Evolutionary conservation across 2,888 invertebrate genomes (phyloP).

Genomic region (Ochropleura plecta): DNA sequence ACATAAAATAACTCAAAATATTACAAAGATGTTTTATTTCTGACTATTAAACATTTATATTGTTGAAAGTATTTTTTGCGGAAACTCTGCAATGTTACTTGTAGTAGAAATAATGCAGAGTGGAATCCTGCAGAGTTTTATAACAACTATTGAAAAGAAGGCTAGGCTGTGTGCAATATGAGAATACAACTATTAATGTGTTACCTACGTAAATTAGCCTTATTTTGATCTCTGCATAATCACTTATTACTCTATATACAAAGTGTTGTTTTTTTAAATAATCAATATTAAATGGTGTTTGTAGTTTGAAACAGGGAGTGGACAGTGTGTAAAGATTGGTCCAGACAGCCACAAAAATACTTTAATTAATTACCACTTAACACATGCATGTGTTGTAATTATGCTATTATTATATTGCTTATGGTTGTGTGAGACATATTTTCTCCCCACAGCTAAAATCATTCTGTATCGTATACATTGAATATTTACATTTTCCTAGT

Average conservation of each 20-base stretch:
- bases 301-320: too few species aligned
- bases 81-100: constrained; percentile 12
- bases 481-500: constrained; percentile 54
- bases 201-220: constrained; percentile 44
- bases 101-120: not conserved
- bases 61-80: constrained; percentile 1
- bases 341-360: not conserved
- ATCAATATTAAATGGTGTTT: not conserved
- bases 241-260: constrained; percentile 14
- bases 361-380: not conserved
- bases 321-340: not conserved
- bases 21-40: not conserved
- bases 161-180: constrained; percentile 12
- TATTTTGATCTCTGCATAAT: constrained; percentile 44
- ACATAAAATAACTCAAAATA: not conserved
- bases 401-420: constrained; percentile 16
- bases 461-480: constrained; percentile 17
- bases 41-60: not conserved
- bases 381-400: too few species aligned
- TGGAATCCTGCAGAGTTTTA: constrained; percentile 44
- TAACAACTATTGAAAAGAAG: not conserved
- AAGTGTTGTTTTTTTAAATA: not conserved
- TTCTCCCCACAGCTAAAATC: constrained; percentile 20
- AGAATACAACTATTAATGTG: constrained; percentile 14
- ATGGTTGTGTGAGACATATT: constrained; percentile 18